Evolutionary conservation across 30 jellyfish, hydroid and myxozoan genomes (phyloP), one percentile per base, ranked within the genome.

Genomic region (Aurelia coerulea): DNA sequence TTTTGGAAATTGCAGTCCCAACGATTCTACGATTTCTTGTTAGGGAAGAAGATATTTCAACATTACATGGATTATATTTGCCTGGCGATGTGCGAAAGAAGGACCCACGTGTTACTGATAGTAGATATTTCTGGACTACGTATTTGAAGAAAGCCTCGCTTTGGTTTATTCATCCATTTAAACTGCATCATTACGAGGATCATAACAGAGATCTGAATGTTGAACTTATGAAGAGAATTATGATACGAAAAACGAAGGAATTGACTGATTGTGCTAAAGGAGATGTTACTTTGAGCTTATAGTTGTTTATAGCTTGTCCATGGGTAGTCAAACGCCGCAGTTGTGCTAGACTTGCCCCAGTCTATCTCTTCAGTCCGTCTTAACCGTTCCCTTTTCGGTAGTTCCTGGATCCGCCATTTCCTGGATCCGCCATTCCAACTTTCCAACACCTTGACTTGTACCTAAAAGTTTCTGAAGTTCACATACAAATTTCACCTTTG

Each of bases 51-150:
- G 97, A 94, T 73, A 68, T 94, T 16, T 62, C 86, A 4, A 85
- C 94, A 2, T 46, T 94, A 42, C 83, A 94, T 62, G 99, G 99
- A 7, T 42, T 73, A 69, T 94, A 94, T 65, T 58, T 94, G 63
- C 99, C 99, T 13, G 99, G 99, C 4, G 97, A 94, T 77, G 99
- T 94, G 23, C 67, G 97, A 58, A 94, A 94, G 76, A 85, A 85
- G 37, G 99, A 94, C 68, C 89, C 96, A 4, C 96, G 97, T 12
- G 99, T 94, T 16, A 85, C 90, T 8, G 99, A 94, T 74, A 94
- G 99, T 67, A 76, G 99, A 82, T 84, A 88, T 76, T 94, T 94
- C 70, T 94, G 99, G 99, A 85, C 92, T 5, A 79, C 88, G 59
- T 94, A 94, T 49, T 85, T 94, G 59, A 73, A 69, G 65, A 82